Conservation (phyloP, 1,140 invertebrate genomes). For the Bombus sylvicola region DNA sequence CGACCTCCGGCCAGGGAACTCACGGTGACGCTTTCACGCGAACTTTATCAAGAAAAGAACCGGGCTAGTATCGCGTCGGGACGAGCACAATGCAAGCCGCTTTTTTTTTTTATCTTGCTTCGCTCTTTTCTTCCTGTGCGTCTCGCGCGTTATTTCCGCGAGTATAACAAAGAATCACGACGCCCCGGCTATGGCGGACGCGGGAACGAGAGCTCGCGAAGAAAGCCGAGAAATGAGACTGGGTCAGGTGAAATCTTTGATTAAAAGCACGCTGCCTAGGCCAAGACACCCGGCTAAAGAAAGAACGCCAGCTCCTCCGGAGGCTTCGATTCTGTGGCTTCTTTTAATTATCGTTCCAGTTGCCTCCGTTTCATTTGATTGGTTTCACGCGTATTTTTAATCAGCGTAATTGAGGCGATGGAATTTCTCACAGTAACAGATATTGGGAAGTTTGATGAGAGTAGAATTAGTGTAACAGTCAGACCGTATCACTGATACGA, state of each 20-base stretch:
- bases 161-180: constrained; percentile 58
- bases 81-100: constrained; percentile 37
- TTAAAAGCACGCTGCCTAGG: constrained; percentile 59
- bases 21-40: constrained; percentile 42
- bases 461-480: background rate
- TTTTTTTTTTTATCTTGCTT: background rate
- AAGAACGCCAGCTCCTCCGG: background rate
- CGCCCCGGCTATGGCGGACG: constrained; percentile 38
- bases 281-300: constrained; percentile 1
- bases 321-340: constrained; percentile 19
- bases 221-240: constrained; percentile 56
- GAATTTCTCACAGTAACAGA: background rate
- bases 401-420: background rate
- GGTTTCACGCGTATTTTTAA: background rate
- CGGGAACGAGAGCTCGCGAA: constrained; percentile 52
- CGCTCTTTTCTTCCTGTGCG: background rate
- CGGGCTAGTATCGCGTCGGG: constrained; percentile 34
- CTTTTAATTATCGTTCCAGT: constrained; percentile 1
- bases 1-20: constrained; percentile 5
- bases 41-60: constrained; percentile 44
- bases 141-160: constrained; percentile 23
- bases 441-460: background rate
- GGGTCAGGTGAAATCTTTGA: constrained; percentile 65
- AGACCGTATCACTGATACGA: background rate
- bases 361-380: background rate